Conservation (phyloP, 2,113 vertebrate species). For the Clarias macrocephalus region DNA sequence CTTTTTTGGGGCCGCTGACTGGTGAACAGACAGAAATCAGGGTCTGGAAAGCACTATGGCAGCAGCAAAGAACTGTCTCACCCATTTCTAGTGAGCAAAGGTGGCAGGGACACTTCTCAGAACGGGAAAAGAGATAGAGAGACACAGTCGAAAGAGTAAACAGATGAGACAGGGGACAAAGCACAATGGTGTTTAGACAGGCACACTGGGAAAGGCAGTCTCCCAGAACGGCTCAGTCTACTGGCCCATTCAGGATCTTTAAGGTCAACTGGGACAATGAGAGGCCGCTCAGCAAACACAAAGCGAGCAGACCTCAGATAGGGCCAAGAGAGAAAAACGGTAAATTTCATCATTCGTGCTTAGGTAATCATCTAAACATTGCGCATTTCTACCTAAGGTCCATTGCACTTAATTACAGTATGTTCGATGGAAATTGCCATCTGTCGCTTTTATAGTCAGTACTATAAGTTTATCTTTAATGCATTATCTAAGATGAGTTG, state of each 20-base stretch:
- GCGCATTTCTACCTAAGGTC: neutral
- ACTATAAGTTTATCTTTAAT: neutral
- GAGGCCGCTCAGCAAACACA: constrained; percentile 19
- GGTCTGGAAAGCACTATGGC: constrained; percentile 38
- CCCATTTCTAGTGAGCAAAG: constrained; percentile 30
- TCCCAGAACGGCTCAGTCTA: constrained; percentile 39
- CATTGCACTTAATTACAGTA: neutral
- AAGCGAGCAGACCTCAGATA: constrained; percentile 1
- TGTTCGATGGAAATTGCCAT: neutral
- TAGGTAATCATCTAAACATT: neutral
- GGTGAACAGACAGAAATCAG: constrained; percentile 46
- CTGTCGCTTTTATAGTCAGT: neutral
- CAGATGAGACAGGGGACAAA: constrained; percentile 14
- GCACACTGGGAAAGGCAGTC: constrained; percentile 45
- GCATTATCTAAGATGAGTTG: neutral
- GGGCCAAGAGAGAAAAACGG: neutral
- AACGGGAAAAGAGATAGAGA: neutral
- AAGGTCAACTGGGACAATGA: constrained; percentile 28
- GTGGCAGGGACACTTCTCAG: constrained; percentile 32
- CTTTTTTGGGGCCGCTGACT: constrained; percentile 48
- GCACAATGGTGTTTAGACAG: constrained; percentile 39
- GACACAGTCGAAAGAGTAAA: constrained; percentile 19
- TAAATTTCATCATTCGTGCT: neutral
- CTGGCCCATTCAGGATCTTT: constrained; percentile 40
- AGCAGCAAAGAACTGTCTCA: constrained; percentile 45